These are phyloP conservation scores for Caerostris extrusa DNA, from an alignment of 1,140 invertebrate genomes.

Conservation along the genomic window DNA sequence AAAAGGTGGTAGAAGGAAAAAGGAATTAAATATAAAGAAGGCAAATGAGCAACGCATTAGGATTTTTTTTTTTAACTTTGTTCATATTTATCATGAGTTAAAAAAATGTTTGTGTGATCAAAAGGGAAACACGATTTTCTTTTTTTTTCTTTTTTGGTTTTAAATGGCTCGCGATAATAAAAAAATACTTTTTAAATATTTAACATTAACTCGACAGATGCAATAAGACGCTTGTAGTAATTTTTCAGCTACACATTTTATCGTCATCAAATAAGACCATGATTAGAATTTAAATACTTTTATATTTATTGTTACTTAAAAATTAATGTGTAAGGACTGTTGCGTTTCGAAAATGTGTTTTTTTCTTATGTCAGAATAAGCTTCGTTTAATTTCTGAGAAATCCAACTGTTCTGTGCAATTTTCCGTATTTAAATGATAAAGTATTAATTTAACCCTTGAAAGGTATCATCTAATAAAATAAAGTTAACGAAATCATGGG, in stretches of 20 bases:
- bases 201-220: not conserved
- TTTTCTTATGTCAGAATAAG: no score
- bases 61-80: not conserved
- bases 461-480: no score
- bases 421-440: no score
- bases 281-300: no score
- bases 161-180: not conserved
- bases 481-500: no score
- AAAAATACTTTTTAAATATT: conserved; percentile 13
- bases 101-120: not conserved
- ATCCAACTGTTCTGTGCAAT: no score
- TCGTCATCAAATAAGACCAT: not conserved
- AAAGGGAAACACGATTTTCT: not conserved
- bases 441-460: no score
- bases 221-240: not conserved
- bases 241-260: not conserved
- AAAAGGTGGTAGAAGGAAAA: not conserved
- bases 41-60: conserved; percentile 22
- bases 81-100: conserved; percentile 11
- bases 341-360: no score
- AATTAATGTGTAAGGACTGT: no score
- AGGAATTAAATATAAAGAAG: not conserved
- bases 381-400: no score
- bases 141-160: not conserved
- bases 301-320: no score